phyloP scores from a whole-genome alignment of 2,113 vertebrate genomes.

The Coregonus clupeaformis region DNA sequence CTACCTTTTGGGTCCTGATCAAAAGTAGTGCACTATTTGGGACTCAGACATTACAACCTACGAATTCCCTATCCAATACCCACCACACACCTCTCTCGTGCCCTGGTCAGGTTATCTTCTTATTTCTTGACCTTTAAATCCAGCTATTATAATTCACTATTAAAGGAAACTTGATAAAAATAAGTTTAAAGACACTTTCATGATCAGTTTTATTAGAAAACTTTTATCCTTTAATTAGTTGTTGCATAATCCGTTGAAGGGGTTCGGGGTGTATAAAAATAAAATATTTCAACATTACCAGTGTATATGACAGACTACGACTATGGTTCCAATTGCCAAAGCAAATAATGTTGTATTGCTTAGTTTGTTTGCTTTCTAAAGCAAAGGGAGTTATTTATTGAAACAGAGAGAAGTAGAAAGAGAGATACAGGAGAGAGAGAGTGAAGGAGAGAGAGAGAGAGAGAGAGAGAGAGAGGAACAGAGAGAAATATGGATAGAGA shows the following conservation, averaged over 20 bases:
- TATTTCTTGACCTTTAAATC: slow-evolving; percentile 68
- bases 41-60: too few relatives aligned
- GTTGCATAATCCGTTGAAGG: slow-evolving; percentile 19
- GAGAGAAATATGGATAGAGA: not conserved
- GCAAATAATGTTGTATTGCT: fast-evolving
- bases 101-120: slow-evolving; percentile 34
- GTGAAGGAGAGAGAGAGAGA: not conserved
- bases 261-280: slow-evolving; percentile 18
- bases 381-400: not conserved
- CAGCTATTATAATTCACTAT: slow-evolving; percentile 52
- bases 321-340: slow-evolving; percentile 27
- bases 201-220: slow-evolving; percentile 44
- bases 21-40: too few relatives aligned
- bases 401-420: not conserved
- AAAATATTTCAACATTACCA: not conserved
- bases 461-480: not conserved
- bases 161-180: slow-evolving; percentile 65
- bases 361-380: not conserved
- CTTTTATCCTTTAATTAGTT: slow-evolving; percentile 71
- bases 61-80: slow-evolving; percentile 10
- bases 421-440: too few relatives aligned
- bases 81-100: not conserved
- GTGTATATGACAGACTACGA: not conserved
- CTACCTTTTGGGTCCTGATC: too few relatives aligned
- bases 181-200: slow-evolving; percentile 18